Evolutionary conservation across 2,888 invertebrate species (phyloP), one percentile per base, ranked within the genome.

Genomic region (Acleris holmiana): DNA sequence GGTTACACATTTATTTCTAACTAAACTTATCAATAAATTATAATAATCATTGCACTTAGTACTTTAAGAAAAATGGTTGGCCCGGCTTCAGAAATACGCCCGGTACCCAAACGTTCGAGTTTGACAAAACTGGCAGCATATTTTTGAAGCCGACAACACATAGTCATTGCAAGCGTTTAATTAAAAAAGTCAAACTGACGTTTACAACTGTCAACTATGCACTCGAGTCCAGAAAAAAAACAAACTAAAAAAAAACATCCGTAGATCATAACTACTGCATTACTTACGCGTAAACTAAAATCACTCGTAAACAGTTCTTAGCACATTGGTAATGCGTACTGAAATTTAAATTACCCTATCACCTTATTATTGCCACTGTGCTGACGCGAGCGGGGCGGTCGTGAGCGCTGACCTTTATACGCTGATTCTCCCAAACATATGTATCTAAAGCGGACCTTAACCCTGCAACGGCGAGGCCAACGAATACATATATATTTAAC

Each of bases 1-100:
- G 66, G 69, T 70, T 71, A 71, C 70, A 71, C 67, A 70, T 70
- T 68, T 72, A 63, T 77, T 75, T 73, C 78, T 77, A 78, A 70
- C 70, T 75, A 78, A 76, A 78, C 73, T 76, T 78, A 65, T 65
- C 60, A 55, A 65, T 65, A 75, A 76, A 76, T 76, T 74, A 78
- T 74, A 73, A 78, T 77, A 73, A 72, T 76, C 73, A 80, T 79
- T 79, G 79, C 78, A 78, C 80, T 75, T 76, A 79, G 78, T 77
- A 80, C 76, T 79, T 70, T 73, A 73, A 70, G 64, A 67, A 62
- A 76, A 75, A 78, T 75, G 74, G 74, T 73, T 71, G 73, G 71
- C 76, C 77, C 83, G 82, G 82, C 80, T 77, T 76, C 82, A 78
- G 73, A 78, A 78, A 77, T 76, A 77, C 25, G 51, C 55, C 18